Evolutionary conservation across 2,113 vertebrate species (phyloP), one percentile per base, ranked within the genome.

Genomic region (Corythaeola cristata): DNA sequence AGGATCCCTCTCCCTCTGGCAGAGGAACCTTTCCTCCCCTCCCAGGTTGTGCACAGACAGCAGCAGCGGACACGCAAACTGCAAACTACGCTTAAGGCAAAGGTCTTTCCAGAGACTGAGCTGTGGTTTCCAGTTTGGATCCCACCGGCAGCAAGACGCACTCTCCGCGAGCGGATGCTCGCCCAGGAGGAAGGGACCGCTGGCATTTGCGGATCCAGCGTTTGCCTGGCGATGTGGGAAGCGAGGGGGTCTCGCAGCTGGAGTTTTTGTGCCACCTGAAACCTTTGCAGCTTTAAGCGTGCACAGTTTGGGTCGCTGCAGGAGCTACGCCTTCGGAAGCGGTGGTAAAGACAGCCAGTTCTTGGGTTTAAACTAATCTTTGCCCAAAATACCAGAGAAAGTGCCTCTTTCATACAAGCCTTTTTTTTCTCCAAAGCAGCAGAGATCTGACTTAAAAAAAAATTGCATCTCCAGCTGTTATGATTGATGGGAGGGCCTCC

Each of bases 121-220:
- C 55, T 32, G 73, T 7, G 45, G 33, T 16, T 53, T 27, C 41
- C 41, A 44, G 12, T 44, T 44, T 44, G 13, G 52, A 27, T 28
- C 21, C 37, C 62, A 3, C 3, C 0, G n/a, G 55, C 59, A 69
- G 81, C 56, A 27, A n/a, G 58, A 53, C 22, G 67, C 12, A 1
- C 35, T 6, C n/a, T 2, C 0, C 39, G 47, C 23, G 72, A 71
- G 62, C 4, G 3, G 45, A 4, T 5, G 1, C 16, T 1, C 8
- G 0, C 8, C 52, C 41, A 2, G 16, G 14, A 53, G 56, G 67
- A 52, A 44, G 33, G 66, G n/a, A 30, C 24, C 1, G 2, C 45
- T 13, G 41, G 64, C 45, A 2, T 2, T 6, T 37, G 9, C 1
- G 4, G 32, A n/a, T 30, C 39, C 3, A 1, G 45, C 3, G 1